A percentile compares a stretch with the other conserved stretches of the same genome.
phyloP scores from a whole-genome alignment of 2,113 vertebrate genomes.

The Hippocampus mohnikei region DNA sequence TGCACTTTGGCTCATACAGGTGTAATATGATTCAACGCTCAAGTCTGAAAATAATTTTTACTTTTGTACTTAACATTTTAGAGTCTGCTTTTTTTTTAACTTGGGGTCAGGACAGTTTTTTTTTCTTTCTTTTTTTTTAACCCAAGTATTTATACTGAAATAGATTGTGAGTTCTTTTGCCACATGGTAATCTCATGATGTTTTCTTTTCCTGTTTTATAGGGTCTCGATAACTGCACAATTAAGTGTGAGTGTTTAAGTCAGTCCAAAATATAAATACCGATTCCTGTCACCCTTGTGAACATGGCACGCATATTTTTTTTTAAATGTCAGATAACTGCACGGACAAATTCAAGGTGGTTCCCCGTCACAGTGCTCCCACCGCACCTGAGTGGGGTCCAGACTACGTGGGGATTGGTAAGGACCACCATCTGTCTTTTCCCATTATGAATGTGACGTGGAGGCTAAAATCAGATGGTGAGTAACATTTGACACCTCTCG shows the following conservation, averaged over 20 bases:
- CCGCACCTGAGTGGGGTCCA: neutral
- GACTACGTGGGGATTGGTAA: neutral
- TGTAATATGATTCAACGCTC: too few species aligned
- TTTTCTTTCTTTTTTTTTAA: too few species aligned
- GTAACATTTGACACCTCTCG: neutral
- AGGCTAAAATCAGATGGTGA: slow-evolving; percentile 48
- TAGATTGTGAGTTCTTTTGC: neutral
- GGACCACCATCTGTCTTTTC: slow-evolving; percentile 27
- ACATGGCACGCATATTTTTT: neutral
- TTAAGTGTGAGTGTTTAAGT: slow-evolving; percentile 53
- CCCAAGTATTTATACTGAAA: too few species aligned
- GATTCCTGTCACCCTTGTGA: neutral
- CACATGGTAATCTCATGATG: neutral
- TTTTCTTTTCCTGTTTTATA: slow-evolving; percentile 11
- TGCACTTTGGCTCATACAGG: too few species aligned
- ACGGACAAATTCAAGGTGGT: slow-evolving; percentile 15
- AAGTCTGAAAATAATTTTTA: too few species aligned
- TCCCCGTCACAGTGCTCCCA: neutral
- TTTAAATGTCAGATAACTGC: slow-evolving; percentile 54
- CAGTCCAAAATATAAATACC: neutral
- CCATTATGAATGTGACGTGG: slow-evolving; percentile 55
- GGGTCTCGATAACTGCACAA: slow-evolving; percentile 45
- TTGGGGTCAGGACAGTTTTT: too few species aligned
- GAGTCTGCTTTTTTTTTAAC: too few species aligned
- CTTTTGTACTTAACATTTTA: too few species aligned